Evolutionary conservation across 2,797 vertebrate genomes (phyloP).

Genomic region (Chaetodon trifasciatus): DNA sequence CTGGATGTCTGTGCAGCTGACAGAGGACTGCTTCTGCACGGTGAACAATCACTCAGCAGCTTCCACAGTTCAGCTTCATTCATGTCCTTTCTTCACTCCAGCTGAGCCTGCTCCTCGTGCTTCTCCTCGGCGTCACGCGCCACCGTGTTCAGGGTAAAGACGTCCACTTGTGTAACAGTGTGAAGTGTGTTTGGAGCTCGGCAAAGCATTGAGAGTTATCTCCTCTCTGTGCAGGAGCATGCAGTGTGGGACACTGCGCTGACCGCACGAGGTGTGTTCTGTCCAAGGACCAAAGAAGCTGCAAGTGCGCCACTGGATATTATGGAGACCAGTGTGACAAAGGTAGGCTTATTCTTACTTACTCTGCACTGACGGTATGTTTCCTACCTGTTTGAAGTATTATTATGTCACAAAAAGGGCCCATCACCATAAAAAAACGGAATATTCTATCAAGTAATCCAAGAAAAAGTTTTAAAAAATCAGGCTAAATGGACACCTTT

Average conservation of each 20-base stretch:
- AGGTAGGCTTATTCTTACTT: slow-evolving; percentile 51
- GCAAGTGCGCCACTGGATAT: slow-evolving; percentile 77
- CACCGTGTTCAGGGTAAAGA: slow-evolving; percentile 62
- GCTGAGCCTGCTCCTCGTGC: slow-evolving; percentile 57
- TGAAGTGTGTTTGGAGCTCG: fast-evolving
- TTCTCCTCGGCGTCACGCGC: slow-evolving; percentile 41
- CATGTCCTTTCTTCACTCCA: slow-evolving; percentile 6
- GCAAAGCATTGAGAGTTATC: fast-evolving
- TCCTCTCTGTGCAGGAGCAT: slow-evolving; percentile 62
- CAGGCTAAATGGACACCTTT: background rate
- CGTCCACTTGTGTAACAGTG: background rate
- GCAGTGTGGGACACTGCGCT: slow-evolving; percentile 73
- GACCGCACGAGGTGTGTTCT: slow-evolving; percentile 65
- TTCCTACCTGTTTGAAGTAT: background rate
- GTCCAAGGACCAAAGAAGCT: slow-evolving; percentile 67
- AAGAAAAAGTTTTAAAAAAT: too few relatives aligned
- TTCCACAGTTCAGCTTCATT: background rate
- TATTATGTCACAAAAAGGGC: too few relatives aligned
- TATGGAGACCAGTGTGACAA: slow-evolving; percentile 81
- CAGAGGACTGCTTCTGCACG: too few relatives aligned
- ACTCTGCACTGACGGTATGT: too few relatives aligned
- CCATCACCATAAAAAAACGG: too few relatives aligned
- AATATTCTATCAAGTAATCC: too few relatives aligned
- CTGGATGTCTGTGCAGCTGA: too few relatives aligned
- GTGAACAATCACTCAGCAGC: background rate